Evolutionary conservation across 2,888 invertebrate genomes (phyloP).

Genomic region (Lasioglossum marginatum): DNA sequence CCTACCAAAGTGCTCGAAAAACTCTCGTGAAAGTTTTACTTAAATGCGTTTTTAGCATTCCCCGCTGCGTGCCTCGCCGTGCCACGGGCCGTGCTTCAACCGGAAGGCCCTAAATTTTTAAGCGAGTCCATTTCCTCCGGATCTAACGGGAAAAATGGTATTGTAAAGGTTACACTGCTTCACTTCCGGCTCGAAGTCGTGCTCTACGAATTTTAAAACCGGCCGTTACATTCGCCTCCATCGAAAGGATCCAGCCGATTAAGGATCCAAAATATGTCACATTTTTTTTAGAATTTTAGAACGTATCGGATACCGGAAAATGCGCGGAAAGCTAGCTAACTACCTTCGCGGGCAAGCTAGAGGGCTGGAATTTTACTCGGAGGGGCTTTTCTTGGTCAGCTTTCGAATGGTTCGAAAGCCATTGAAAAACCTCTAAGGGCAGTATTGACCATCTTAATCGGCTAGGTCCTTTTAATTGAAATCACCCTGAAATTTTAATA

Average conservation of each 20-base stretch:
- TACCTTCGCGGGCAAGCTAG: too few species aligned
- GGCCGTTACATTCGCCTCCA: not conserved
- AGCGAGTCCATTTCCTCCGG: constrained; percentile 41
- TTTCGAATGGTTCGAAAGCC: too few species aligned
- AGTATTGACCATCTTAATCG: too few species aligned
- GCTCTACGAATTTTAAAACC: not conserved
- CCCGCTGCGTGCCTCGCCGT: constrained; percentile 29
- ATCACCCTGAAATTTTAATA: too few species aligned
- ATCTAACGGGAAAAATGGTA: not conserved
- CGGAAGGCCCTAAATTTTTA: constrained; percentile 42
- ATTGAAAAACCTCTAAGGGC: too few species aligned
- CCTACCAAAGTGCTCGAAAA: constrained; percentile 40
- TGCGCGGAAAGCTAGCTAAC: too few species aligned
- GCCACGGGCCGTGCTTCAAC: constrained; percentile 19
- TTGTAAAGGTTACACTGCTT: constrained; percentile 8
- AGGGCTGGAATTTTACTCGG: too few species aligned
- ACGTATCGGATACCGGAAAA: too few species aligned
- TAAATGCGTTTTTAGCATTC: constrained; percentile 54
- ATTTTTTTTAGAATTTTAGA: too few species aligned
- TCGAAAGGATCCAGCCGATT: not conserved
- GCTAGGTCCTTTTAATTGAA: too few species aligned
- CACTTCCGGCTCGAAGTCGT: not conserved
- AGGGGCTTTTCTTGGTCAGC: too few species aligned
- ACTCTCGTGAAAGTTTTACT: constrained; percentile 52
- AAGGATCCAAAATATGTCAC: too few species aligned